A percentile compares a stretch with the other conserved stretches of the same genome.
Evolutionary conservation across 2,888 invertebrate species (phyloP).

Genomic region (Julus scandinavius): DNA sequence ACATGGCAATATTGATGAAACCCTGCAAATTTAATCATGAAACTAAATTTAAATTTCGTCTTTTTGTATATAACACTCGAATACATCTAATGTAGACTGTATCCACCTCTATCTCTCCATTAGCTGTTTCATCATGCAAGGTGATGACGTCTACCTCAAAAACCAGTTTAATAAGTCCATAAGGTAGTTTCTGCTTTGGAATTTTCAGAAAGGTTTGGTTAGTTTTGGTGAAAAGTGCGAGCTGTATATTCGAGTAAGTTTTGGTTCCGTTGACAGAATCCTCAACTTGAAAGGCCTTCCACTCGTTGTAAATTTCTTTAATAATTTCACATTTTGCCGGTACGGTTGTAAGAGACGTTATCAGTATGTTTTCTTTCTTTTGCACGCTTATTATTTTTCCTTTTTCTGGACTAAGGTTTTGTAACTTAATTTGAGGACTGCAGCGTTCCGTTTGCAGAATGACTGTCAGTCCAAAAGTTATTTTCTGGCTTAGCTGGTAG

Average conservation of each 20-base stretch:
- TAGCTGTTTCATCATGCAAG: background rate
- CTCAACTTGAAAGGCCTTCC: conserved; percentile 35
- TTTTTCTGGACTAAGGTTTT: background rate
- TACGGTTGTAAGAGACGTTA: background rate
- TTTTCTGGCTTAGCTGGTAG: background rate
- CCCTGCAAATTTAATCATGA: conserved; percentile 34
- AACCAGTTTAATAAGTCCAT: conserved; percentile 6
- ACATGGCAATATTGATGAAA: conserved; percentile 7
- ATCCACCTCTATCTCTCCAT: background rate
- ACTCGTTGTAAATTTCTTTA: background rate
- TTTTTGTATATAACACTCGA: background rate
- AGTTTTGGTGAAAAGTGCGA: background rate
- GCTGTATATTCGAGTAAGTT: background rate
- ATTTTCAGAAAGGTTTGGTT: conserved; percentile 1
- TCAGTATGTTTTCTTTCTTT: background rate
- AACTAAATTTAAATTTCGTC: background rate
- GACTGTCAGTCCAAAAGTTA: background rate
- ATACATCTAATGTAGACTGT: background rate
- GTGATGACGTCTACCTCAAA: conserved; percentile 17
- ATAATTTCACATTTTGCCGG: background rate
- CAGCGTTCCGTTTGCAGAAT: background rate
- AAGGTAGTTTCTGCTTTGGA: conserved; percentile 27
- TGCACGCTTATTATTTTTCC: background rate
- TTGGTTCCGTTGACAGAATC: background rate
- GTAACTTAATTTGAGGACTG: background rate